A percentile compares a stretch with the other conserved stretches of the same genome.
Evolutionary conservation across 2,113 vertebrate genomes (phyloP).

Genomic region (Nyctereutes procyonoides): DNA sequence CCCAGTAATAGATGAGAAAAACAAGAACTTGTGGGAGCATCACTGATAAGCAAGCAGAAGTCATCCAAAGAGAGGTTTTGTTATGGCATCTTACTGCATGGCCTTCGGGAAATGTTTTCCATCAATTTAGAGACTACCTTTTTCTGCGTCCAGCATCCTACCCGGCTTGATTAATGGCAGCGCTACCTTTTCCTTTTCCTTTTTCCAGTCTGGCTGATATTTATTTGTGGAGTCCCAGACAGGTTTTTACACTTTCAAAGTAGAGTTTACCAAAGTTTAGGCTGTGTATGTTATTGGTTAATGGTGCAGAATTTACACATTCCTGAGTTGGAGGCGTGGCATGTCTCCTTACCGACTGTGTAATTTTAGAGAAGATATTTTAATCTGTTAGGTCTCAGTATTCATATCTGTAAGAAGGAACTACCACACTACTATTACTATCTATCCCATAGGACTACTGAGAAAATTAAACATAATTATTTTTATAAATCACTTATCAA

Average conservation of each 20-base stretch:
- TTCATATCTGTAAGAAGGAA: neutral
- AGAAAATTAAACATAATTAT: constrained; percentile 43
- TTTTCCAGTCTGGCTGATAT: neutral
- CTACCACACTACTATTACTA: neutral
- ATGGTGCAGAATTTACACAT: neutral
- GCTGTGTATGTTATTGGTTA: neutral
- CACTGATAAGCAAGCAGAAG: neutral
- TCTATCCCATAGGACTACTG: neutral
- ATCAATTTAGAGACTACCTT: neutral
- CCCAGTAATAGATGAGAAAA: neutral
- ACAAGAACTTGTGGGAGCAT: neutral
- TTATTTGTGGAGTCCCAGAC: neutral
- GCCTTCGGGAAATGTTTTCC: neutral
- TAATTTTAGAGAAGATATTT: neutral
- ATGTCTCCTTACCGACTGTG: neutral
- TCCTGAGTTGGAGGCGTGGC: neutral
- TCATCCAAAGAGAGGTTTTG: neutral
- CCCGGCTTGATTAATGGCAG: neutral
- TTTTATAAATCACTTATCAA: neutral
- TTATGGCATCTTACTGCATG: neutral
- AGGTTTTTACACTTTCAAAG: neutral
- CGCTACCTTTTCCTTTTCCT: neutral
- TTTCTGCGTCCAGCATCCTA: neutral
- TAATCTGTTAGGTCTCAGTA: neutral
- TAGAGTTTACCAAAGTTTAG: neutral